A percentile compares a stretch with the other conserved stretches of the same genome.
Conservation (phyloP, 1,140 invertebrate genomes). For the Pseudomyrmex flavicornis region DNA sequence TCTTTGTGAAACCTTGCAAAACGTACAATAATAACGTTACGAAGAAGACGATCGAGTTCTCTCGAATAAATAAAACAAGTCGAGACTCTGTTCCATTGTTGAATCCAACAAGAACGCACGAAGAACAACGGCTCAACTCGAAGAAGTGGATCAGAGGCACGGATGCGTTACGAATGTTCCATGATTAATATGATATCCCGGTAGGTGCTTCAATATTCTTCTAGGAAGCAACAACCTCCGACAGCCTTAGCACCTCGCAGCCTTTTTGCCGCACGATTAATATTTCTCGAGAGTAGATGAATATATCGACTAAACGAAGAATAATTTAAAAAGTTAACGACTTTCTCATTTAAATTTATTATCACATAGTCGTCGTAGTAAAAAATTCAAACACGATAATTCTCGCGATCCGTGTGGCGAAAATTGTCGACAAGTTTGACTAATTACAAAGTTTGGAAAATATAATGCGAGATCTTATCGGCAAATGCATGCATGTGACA, state of each 20-base stretch:
- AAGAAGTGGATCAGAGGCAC: constrained; percentile 44
- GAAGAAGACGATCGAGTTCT: too few relatives aligned
- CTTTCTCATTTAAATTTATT: too few relatives aligned
- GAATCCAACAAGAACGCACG: background rate
- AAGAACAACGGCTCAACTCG: background rate
- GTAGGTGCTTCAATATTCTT: background rate
- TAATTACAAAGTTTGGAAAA: background rate
- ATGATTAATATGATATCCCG: constrained; percentile 41
- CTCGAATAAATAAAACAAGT: background rate
- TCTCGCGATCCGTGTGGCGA: background rate
- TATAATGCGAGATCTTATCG: constrained; percentile 1
- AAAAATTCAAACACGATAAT: background rate
- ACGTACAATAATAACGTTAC: too few relatives aligned
- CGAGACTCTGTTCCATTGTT: background rate
- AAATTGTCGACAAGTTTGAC: background rate
- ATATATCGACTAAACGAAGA: background rate
- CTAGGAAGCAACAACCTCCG: background rate
- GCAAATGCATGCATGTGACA: background rate
- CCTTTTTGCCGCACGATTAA: background rate
- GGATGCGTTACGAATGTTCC: constrained; percentile 42
- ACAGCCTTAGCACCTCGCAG: background rate
- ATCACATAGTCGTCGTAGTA: too few relatives aligned
- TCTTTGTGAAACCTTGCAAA: too few relatives aligned
- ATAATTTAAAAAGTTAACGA: background rate
- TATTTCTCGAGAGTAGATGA: background rate